phyloP scores from a whole-genome alignment of 2,113 vertebrate genomes.

The Lepus americanus region DNA sequence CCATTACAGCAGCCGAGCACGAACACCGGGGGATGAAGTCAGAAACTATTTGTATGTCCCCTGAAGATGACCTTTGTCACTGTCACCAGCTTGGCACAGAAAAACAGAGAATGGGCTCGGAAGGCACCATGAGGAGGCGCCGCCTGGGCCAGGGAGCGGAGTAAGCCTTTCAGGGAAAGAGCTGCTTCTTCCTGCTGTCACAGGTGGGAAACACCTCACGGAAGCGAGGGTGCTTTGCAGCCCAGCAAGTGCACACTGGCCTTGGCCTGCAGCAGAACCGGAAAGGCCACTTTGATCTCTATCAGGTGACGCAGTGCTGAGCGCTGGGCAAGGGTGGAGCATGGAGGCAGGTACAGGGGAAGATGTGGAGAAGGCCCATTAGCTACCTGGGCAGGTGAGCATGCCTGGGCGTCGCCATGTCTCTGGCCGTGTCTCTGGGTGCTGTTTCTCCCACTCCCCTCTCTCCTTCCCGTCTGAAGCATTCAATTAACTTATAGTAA shows the following conservation, averaged over 20 bases:
- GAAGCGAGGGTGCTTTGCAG: neutral
- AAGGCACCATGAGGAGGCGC: neutral
- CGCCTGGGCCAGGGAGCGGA: neutral
- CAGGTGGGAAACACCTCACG: neutral
- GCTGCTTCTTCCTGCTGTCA: conserved; percentile 14
- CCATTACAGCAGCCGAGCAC: too few species aligned
- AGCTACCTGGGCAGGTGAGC: neutral
- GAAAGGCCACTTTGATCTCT: conserved; percentile 61
- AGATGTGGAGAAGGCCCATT: neutral
- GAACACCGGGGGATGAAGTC: neutral
- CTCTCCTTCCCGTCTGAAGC: neutral
- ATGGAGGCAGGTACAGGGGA: neutral
- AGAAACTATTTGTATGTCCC: neutral
- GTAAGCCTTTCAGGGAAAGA: conserved; percentile 16
- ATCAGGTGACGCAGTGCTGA: conserved; percentile 20
- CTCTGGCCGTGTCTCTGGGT: neutral
- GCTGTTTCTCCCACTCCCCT: neutral
- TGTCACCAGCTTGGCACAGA: neutral
- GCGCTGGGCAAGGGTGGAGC: neutral
- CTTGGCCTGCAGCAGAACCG: conserved; percentile 47
- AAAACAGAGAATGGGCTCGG: neutral
- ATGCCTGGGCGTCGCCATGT: neutral
- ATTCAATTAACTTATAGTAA: neutral
- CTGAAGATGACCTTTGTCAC: neutral
- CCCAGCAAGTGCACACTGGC: neutral